A percentile compares a stretch with the other conserved stretches of the same genome.
Conservation (phyloP, 1,140 invertebrate species). For the Drosophila repletoides region DNA sequence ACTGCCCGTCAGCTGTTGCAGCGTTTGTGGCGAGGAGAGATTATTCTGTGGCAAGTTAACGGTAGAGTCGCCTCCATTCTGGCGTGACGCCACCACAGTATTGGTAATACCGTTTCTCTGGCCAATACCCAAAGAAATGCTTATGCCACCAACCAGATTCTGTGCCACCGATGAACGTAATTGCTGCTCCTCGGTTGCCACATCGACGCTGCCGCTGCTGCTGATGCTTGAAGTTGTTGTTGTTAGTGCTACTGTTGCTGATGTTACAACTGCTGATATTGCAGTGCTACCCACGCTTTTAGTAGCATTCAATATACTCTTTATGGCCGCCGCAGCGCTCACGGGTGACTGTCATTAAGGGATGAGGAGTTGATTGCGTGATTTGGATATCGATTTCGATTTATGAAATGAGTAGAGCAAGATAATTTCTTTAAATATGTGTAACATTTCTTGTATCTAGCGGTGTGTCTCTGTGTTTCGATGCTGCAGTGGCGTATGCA, state of each 20-base stretch:
- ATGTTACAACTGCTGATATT: conserved; percentile 30
- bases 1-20: conserved; percentile 80
- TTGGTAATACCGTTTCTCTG: conserved; percentile 58
- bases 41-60: conserved; percentile 25
- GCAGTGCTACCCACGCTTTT: conserved; percentile 72
- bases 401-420: conserved; percentile 50
- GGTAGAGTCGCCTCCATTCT: conserved; percentile 30
- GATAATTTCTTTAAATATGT: conserved; percentile 42
- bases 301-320: conserved; percentile 78
- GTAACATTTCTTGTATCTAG: conserved; percentile 1
- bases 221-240: conserved; percentile 12
- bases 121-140: conserved; percentile 75
- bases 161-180: conserved; percentile 64
- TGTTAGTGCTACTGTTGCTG: conserved; percentile 16
- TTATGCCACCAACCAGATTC: conserved; percentile 74
- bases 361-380: conserved; percentile 29
- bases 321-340: conserved; percentile 77
- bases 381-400: too few relatives aligned
- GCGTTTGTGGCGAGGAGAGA: conserved; percentile 63
- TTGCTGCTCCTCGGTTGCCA: conserved; percentile 30
- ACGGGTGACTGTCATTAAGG: conserved; percentile 69
- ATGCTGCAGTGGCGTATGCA: too few relatives aligned
- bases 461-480: conserved; percentile 16
- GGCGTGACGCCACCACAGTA: conserved; percentile 23
- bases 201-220: conserved; percentile 1